Evolutionary conservation across 2,888 invertebrate species (phyloP).

Genomic region (Nephrotoma flavescens): DNA sequence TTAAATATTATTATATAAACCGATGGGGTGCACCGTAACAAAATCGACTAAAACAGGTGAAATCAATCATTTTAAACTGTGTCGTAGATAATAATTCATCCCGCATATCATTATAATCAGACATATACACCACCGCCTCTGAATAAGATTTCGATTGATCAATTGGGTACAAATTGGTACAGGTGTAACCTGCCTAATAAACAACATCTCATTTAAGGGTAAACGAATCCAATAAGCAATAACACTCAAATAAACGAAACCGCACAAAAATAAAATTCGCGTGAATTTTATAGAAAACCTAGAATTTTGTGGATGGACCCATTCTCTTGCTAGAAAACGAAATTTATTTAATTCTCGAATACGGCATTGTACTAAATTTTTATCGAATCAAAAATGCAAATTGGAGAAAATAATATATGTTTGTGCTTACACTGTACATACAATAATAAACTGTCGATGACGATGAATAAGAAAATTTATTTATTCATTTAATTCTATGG

Average conservation of each 20-base stretch:
- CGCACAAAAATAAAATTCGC: not conserved
- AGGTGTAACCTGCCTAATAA: not conserved
- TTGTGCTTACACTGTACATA: not conserved
- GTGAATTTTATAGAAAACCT: not conserved
- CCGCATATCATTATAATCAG: not conserved
- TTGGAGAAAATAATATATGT: not conserved
- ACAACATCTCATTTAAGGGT: not conserved
- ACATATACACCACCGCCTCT: not conserved
- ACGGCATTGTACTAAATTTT: not conserved
- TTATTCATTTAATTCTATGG: not conserved
- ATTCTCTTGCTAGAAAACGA: not conserved
- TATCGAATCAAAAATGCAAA: not conserved
- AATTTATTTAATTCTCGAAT: not conserved
- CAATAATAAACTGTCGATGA: not conserved
- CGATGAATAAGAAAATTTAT: not conserved
- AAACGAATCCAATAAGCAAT: not conserved
- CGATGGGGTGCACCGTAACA: too few relatives aligned
- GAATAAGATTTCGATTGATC: not conserved
- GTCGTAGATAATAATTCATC: not conserved
- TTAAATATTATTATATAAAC: not conserved
- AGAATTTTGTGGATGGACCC: not conserved
- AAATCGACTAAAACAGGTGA: not conserved
- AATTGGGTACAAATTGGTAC: not conserved
- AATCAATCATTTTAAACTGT: not conserved
- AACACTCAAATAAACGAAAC: not conserved